These are phyloP conservation scores for Falco punctatus DNA, from an alignment of 2,113 vertebrate genomes.

Conservation along the genomic window DNA sequence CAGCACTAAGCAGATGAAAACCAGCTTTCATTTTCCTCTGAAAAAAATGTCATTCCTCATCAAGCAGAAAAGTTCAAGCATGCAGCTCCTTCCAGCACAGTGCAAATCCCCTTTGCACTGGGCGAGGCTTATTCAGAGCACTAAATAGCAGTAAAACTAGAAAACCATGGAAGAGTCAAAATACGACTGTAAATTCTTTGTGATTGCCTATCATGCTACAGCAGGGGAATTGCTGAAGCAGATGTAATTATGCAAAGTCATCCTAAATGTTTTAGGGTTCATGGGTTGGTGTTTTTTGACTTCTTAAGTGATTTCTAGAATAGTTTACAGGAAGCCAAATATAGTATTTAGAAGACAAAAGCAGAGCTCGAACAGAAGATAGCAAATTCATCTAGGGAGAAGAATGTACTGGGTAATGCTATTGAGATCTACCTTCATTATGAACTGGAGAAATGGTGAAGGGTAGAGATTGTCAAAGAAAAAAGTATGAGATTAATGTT, in stretches of 20 bases:
- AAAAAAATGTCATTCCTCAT: background rate
- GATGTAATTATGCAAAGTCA: background rate
- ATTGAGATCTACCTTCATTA: constrained; percentile 9
- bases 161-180: background rate
- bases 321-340: background rate
- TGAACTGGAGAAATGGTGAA: background rate
- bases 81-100: background rate
- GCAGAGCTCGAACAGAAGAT: background rate
- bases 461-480: background rate
- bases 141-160: background rate
- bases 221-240: background rate
- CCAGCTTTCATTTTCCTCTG: background rate
- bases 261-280: background rate
- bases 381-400: background rate
- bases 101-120: background rate
- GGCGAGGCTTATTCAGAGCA: background rate
- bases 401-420: background rate
- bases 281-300: background rate
- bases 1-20: background rate
- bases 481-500: constrained; percentile 39
- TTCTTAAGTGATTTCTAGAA: background rate
- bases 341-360: background rate
- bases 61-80: background rate
- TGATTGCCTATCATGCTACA: background rate
- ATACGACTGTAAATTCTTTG: background rate